Percentiles rank a stretch among this genome's conserved stretches.
Conservation (phyloP, 2,888 invertebrate genomes). For the Autographa gamma region DNA sequence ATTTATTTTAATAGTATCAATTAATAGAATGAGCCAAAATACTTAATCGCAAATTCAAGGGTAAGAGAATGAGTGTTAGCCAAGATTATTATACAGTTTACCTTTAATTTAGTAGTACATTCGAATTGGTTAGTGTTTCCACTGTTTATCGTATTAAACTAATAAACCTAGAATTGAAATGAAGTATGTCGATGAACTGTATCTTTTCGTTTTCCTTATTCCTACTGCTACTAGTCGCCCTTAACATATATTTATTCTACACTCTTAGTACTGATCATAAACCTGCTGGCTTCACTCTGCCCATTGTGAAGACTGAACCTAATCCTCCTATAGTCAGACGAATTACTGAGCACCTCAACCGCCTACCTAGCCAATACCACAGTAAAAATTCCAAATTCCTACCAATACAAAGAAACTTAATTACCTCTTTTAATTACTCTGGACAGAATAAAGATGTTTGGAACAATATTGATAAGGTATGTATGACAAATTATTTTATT, state of each 20-base stretch:
- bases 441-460: conserved; percentile 70
- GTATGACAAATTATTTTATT: conserved; percentile 49
- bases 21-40: conserved; percentile 35
- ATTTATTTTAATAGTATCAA: background rate
- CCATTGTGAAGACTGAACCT: conserved; percentile 71
- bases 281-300: conserved; percentile 66
- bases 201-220: conserved; percentile 84
- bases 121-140: conserved; percentile 15
- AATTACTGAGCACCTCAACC: conserved; percentile 80
- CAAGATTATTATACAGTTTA: conserved; percentile 37
- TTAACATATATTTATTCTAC: conserved; percentile 85
- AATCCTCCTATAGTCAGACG: conserved; percentile 74
- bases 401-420: conserved; percentile 69
- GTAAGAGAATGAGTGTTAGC: conserved; percentile 35
- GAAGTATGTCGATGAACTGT: conserved; percentile 82
- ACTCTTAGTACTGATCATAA: conserved; percentile 74
- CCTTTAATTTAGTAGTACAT: conserved; percentile 16
- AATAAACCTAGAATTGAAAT: conserved; percentile 35
- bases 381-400: conserved; percentile 75
- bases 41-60: conserved; percentile 18
- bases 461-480: conserved; percentile 76
- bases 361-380: conserved; percentile 79
- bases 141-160: conserved; percentile 6
- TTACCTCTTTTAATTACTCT: conserved; percentile 79
- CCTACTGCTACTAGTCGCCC: conserved; percentile 77